Percentiles rank a stretch among this genome's conserved stretches.
These are phyloP conservation scores for Mirounga angustirostris DNA, from an alignment of 2,113 vertebrate genomes.

Conservation along the genomic window DNA sequence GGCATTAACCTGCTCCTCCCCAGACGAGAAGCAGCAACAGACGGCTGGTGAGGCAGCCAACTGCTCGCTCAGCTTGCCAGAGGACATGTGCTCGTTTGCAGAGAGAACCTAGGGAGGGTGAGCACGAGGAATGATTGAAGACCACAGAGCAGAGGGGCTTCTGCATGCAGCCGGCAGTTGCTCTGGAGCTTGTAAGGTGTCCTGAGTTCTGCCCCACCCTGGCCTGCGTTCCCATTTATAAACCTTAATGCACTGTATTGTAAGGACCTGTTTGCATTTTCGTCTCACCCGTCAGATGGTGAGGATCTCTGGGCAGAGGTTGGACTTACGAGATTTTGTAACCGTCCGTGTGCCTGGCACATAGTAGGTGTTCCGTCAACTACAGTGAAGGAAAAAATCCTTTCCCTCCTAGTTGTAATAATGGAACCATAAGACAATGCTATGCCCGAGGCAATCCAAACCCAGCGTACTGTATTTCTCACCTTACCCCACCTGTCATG, in stretches of 20 bases:
- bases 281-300: neutral
- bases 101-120: conserved; percentile 57
- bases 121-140: conserved; percentile 11
- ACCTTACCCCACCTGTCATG: neutral
- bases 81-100: conserved; percentile 73
- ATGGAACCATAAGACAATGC: neutral
- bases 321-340: neutral
- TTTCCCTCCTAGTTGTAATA: neutral
- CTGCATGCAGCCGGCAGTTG: neutral
- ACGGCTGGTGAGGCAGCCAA: conserved; percentile 74
- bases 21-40: conserved; percentile 72
- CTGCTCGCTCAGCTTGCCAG: conserved; percentile 63
- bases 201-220: neutral
- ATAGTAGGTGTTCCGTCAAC: neutral
- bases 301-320: neutral
- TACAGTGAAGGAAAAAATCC: neutral
- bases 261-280: neutral
- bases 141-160: conserved; percentile 12
- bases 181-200: neutral
- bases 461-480: neutral
- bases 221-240: neutral
- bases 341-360: neutral
- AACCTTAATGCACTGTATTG: fast-evolving
- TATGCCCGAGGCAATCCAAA: neutral
- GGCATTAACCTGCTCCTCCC: conserved; percentile 79